Evolutionary conservation across 2,113 vertebrate genomes (phyloP).

Genomic region (Amia ocellicauda): DNA sequence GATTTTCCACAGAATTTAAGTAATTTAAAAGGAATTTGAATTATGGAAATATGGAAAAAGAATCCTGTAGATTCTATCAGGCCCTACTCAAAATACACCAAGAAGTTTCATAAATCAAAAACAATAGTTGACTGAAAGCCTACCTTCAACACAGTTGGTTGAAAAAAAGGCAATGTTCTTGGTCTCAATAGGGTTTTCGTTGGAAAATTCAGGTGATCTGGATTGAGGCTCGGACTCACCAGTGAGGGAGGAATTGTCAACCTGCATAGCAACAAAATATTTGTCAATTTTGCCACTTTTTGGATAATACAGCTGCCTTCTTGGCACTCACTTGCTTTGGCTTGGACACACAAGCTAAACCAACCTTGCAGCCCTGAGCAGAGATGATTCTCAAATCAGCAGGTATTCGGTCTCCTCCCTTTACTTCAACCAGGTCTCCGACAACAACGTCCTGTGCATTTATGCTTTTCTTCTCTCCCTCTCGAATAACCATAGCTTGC

Average conservation of each 20-base stretch:
- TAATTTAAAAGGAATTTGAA: too few relatives aligned
- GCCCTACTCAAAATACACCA: too few relatives aligned
- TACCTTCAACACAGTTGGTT: conserved; percentile 96
- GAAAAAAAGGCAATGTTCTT: conserved; percentile 93
- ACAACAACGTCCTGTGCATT: conserved; percentile 87
- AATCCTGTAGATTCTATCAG: too few relatives aligned
- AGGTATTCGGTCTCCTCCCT: conserved; percentile 92
- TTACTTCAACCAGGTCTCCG: conserved; percentile 92
- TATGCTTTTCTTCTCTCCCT: conserved; percentile 86
- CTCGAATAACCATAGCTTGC: conserved; percentile 94
- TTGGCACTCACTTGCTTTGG: background rate
- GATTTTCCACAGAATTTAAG: too few relatives aligned
- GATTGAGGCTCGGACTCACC: conserved; percentile 94
- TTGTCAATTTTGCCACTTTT: conserved; percentile 1
- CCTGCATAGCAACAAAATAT: conserved; percentile 53
- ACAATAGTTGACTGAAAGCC: background rate
- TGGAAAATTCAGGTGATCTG: conserved; percentile 87
- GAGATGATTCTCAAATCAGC: conserved; percentile 88
- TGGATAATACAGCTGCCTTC: background rate
- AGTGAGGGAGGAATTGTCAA: conserved; percentile 95
- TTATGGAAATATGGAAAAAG: too few relatives aligned
- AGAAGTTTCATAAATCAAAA: too few relatives aligned
- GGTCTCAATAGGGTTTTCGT: conserved; percentile 90
- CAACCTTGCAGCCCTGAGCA: conserved; percentile 91
- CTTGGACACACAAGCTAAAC: background rate